phyloP scores from a whole-genome alignment of 2,113 vertebrate genomes.

The Dicaeum eximium region DNA sequence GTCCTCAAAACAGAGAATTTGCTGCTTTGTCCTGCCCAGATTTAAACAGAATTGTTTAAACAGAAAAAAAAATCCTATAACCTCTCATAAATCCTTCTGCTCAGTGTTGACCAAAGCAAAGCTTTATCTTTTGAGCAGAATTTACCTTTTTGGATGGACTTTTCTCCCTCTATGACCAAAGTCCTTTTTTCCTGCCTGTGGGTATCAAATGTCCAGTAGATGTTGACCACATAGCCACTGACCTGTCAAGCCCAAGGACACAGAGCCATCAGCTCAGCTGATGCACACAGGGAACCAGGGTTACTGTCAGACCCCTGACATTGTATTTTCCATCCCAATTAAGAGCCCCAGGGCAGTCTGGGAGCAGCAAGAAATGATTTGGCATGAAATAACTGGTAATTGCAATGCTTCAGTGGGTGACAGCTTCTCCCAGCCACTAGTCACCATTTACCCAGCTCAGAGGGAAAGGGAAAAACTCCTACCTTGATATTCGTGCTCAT shows the following conservation, averaged over 20 bases:
- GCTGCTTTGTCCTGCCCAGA: neutral
- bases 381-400: neutral
- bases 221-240: constrained; percentile 81
- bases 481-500: constrained; percentile 81
- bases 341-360: neutral
- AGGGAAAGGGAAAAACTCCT: neutral
- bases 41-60: neutral
- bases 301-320: neutral
- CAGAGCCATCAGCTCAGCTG: neutral
- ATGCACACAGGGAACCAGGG: neutral
- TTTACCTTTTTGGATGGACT: constrained; percentile 79
- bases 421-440: neutral
- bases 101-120: neutral
- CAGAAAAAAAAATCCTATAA: neutral
- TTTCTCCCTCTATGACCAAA: constrained; percentile 71
- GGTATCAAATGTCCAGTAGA: constrained; percentile 91
- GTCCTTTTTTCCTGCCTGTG: constrained; percentile 89
- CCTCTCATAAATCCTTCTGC: neutral
- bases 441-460: neutral
- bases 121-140: neutral
- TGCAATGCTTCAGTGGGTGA: neutral
- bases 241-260: constrained; percentile 72
- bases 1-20: neutral
- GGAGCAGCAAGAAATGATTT: neutral
- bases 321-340: neutral